These are phyloP conservation scores for Ctenopoma multispine DNA, from an alignment of 2,797 vertebrate genomes.

Conservation along the genomic window DNA sequence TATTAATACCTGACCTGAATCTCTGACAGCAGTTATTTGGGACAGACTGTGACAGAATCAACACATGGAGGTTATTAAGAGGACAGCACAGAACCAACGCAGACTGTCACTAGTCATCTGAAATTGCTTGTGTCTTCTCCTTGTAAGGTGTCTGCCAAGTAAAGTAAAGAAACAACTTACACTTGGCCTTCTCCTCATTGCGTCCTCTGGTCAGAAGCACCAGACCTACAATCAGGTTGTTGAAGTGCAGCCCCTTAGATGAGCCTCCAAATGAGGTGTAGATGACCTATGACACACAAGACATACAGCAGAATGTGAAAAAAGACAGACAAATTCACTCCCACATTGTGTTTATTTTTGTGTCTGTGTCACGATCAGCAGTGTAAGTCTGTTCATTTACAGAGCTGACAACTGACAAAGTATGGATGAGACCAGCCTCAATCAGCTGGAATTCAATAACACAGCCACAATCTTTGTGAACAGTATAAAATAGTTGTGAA, in stretches of 20 bases:
- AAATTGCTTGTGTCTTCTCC: too few species aligned
- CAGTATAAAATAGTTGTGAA: not conserved
- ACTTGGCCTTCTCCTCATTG: constrained; percentile 98
- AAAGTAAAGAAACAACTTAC: too few species aligned
- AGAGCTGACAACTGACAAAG: not conserved
- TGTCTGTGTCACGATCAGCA: not conserved
- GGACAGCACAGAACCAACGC: not conserved
- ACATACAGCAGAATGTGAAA: not conserved
- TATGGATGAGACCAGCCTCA: not conserved
- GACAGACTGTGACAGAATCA: too few species aligned
- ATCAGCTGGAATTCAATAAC: too few species aligned
- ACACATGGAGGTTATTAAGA: not conserved
- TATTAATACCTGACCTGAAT: too few species aligned
- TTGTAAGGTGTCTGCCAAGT: too few species aligned
- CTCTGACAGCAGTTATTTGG: too few species aligned
- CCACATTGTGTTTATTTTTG: not conserved
- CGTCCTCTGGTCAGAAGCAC: constrained; percentile 96
- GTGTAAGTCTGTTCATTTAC: not conserved
- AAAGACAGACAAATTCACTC: not conserved
- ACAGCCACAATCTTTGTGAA: not conserved
- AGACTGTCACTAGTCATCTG: too few species aligned
- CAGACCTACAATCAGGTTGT: constrained; percentile 96
- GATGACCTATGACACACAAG: constrained; percentile 88
- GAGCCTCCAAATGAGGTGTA: constrained; percentile 97
- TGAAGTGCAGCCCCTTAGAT: constrained; percentile 98